A percentile compares a stretch with the other conserved stretches of the same genome.
These are phyloP conservation scores for Brotula barbata DNA, from an alignment of 2,797 vertebrate genomes.

Conservation along the genomic window DNA sequence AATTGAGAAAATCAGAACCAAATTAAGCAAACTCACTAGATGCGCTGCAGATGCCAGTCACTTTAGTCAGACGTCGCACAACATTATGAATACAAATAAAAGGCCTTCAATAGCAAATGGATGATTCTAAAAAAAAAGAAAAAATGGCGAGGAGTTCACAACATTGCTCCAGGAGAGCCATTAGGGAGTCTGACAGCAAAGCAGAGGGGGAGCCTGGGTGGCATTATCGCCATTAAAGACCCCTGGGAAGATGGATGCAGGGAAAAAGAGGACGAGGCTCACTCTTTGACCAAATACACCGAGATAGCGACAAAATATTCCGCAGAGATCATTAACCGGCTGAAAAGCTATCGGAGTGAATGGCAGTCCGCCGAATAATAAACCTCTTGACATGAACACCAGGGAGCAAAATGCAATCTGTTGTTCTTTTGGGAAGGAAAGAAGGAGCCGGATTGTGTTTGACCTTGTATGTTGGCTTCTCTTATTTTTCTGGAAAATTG, in stretches of 20 bases:
- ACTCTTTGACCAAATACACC: slow-evolving; percentile 21
- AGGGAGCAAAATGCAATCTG: slow-evolving; percentile 25
- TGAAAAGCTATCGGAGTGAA: slow-evolving; percentile 28
- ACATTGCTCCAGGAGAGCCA: slow-evolving; percentile 40
- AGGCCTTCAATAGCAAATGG: slow-evolving; percentile 12
- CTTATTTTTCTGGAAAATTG: slow-evolving; percentile 18
- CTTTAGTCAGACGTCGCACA: no score
- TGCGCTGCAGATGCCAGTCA: slow-evolving; percentile 10
- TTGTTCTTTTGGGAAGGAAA: slow-evolving; percentile 29
- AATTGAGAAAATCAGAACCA: slow-evolving; percentile 29
- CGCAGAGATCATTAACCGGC: slow-evolving; percentile 34
- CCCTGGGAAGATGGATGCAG: slow-evolving; percentile 23
- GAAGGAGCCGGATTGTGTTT: slow-evolving; percentile 17
- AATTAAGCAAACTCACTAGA: slow-evolving; percentile 14
- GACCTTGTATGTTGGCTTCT: slow-evolving; percentile 19
- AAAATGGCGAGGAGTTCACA: slow-evolving; percentile 21
- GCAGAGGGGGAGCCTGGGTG: slow-evolving; percentile 12
- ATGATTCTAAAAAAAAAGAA: neutral
- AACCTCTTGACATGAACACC: slow-evolving; percentile 39
- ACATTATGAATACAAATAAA: slow-evolving; percentile 2
- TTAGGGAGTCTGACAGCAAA: slow-evolving; percentile 38
- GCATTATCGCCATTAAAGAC: slow-evolving; percentile 44
- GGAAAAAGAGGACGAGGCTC: slow-evolving; percentile 24
- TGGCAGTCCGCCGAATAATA: slow-evolving; percentile 29
- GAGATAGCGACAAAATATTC: slow-evolving; percentile 42